phyloP scores from a whole-genome alignment of 2,888 invertebrate genomes.

The Andrena minutula region DNA sequence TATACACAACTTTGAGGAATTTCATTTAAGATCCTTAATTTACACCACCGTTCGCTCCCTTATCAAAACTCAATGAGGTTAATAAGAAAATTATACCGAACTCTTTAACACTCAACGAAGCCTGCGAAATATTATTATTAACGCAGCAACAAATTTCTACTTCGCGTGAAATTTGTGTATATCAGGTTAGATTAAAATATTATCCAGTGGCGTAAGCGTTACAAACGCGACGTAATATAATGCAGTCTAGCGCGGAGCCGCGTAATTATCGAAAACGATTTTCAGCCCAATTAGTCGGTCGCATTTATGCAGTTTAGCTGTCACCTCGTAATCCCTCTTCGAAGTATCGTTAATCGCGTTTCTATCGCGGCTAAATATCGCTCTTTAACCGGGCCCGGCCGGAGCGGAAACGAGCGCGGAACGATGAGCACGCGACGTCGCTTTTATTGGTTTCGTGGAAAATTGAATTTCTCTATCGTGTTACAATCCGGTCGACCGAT shows the following conservation, averaged over 20 bases:
- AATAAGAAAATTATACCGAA: too few relatives aligned
- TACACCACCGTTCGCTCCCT: too few relatives aligned
- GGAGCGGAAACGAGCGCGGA: slow-evolving; percentile 30
- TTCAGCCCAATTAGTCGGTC: slow-evolving; percentile 22
- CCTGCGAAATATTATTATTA: too few relatives aligned
- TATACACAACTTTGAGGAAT: too few relatives aligned
- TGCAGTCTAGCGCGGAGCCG: too few relatives aligned
- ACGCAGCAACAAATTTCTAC: too few relatives aligned
- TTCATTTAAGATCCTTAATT: too few relatives aligned
- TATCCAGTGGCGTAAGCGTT: neutral
- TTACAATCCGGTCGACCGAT: slow-evolving; percentile 48
- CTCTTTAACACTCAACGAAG: too few relatives aligned
- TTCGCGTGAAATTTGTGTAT: neutral
- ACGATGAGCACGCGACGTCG: slow-evolving; percentile 38
- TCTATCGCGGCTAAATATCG: slow-evolving; percentile 44
- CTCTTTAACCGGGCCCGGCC: slow-evolving; percentile 35
- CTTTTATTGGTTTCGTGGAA: slow-evolving; percentile 53
- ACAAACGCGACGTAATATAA: neutral
- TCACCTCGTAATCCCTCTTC: slow-evolving; percentile 27
- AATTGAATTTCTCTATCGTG: slow-evolving; percentile 60
- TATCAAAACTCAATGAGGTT: too few relatives aligned
- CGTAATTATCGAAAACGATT: slow-evolving; percentile 21
- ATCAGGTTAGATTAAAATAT: neutral
- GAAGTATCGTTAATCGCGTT: slow-evolving; percentile 46
- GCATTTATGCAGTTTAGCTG: slow-evolving; percentile 11